Percentiles rank a stretch among this genome's conserved stretches.
Evolutionary conservation across 2,888 invertebrate genomes (phyloP).

Genomic region (Eupithecia pulchellata): DNA sequence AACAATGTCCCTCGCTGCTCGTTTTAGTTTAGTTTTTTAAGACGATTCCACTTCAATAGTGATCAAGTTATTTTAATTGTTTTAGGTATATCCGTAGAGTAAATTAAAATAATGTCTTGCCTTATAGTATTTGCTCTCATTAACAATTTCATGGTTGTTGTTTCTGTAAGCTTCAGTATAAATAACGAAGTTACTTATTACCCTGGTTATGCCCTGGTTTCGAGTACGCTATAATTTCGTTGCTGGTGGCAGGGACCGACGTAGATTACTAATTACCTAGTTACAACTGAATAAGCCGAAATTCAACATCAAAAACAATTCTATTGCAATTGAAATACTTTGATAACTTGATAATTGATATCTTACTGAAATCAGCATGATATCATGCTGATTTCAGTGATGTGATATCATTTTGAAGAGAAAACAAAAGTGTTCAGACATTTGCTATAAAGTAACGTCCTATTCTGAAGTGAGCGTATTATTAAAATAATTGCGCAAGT

Average conservation of each 20-base stretch:
- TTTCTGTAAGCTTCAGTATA: not conserved
- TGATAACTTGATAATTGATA: no score
- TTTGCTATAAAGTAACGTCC: no score
- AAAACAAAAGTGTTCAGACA: not conserved
- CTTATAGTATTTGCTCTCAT: not conserved
- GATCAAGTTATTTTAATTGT: not conserved
- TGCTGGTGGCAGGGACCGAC: not conserved
- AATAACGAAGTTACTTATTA: not conserved
- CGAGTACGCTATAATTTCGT: conserved; percentile 1
- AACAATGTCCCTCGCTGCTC: not conserved
- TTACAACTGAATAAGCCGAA: not conserved
- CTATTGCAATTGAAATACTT: no score
- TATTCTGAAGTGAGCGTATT: no score
- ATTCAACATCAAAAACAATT: not conserved
- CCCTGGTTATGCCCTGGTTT: not conserved
- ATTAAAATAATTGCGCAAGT: no score
- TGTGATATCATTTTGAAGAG: no score
- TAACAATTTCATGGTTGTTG: no score
- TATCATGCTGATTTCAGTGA: no score
- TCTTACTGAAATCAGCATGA: no score
- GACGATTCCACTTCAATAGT: not conserved
- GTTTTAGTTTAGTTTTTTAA: not conserved
- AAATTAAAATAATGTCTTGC: not conserved
- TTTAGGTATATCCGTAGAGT: not conserved
- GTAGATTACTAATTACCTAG: not conserved